These are phyloP conservation scores for Phenganax marumi DNA, from an alignment of 92 coral and sea anemone species.

Conservation along the genomic window DNA sequence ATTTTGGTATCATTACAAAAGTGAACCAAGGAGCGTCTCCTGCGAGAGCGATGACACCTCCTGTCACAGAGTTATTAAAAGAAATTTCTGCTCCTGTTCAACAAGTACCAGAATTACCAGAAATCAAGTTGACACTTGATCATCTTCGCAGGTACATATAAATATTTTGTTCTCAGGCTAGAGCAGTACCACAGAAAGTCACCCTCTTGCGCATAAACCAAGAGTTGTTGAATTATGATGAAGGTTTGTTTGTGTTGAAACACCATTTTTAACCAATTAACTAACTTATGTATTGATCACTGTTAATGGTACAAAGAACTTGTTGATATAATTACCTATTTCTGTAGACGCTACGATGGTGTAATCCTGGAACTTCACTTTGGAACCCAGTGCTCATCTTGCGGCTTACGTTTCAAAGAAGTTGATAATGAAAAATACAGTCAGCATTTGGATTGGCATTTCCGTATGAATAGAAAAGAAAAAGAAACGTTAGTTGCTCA, in stretches of 20 bases:
- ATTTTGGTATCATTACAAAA: slow-evolving; percentile 80
- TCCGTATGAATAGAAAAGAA: slow-evolving; percentile 88
- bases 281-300: too few species aligned
- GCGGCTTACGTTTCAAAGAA: slow-evolving; percentile 90
- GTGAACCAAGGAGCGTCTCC: slow-evolving; percentile 74
- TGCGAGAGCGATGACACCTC: slow-evolving; percentile 62
- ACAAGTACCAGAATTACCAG: slow-evolving; percentile 62
- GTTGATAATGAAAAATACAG: slow-evolving; percentile 79
- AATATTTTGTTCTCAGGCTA: not conserved
- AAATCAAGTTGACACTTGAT: slow-evolving; percentile 62
- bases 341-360: slow-evolving; percentile 68
- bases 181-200: not conserved
- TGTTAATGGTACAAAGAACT: too few species aligned
- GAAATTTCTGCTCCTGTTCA: slow-evolving; percentile 36
- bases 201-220: too few species aligned
- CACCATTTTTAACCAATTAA: too few species aligned
- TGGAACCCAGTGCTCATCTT: slow-evolving; percentile 94
- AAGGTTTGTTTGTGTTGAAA: too few species aligned
- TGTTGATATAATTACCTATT: not conserved
- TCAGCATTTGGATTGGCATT: slow-evolving; percentile 98
- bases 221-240: too few species aligned
- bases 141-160: slow-evolving; percentile 77
- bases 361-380: slow-evolving; percentile 67
- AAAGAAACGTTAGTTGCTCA: slow-evolving; percentile 85
- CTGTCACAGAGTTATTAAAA: slow-evolving; percentile 44